Evolutionary conservation across 1,140 invertebrate species (phyloP).

Genomic region (Hyles euphorbiae): DNA sequence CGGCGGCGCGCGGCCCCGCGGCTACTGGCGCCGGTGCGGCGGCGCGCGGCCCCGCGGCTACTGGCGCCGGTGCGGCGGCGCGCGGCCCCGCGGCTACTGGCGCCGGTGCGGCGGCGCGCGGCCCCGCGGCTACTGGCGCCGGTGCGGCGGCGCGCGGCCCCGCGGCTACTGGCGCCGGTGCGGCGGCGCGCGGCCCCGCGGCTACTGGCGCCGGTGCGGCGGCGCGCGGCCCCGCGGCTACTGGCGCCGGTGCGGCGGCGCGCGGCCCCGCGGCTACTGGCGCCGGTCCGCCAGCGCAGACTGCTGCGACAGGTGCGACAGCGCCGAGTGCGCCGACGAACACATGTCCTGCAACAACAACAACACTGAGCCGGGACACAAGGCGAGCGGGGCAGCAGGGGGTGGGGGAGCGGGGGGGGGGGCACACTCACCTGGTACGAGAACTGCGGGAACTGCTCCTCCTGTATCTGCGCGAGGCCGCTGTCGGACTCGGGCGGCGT

Average conservation of each 20-base stretch:
- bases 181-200: too few species aligned
- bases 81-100: neutral
- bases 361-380: neutral
- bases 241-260: too few species aligned
- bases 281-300: conserved; percentile 34
- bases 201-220: too few species aligned
- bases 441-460: conserved; percentile 82
- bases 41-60: neutral
- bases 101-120: too few species aligned
- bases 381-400: neutral
- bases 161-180: too few species aligned
- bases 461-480: conserved; percentile 77
- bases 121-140: too few species aligned
- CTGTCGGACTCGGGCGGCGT: conserved; percentile 91
- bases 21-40: conserved; percentile 9
- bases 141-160: too few species aligned
- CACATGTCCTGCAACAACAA: conserved; percentile 63
- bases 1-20: neutral
- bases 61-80: neutral
- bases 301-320: conserved; percentile 43
- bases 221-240: too few species aligned
- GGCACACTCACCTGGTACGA: conserved; percentile 75
- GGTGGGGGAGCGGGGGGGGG: neutral
- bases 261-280: conserved; percentile 10
- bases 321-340: conserved; percentile 67